Evolutionary conservation across 2,113 vertebrate genomes (phyloP).

Genomic region (Bos javanicus): DNA sequence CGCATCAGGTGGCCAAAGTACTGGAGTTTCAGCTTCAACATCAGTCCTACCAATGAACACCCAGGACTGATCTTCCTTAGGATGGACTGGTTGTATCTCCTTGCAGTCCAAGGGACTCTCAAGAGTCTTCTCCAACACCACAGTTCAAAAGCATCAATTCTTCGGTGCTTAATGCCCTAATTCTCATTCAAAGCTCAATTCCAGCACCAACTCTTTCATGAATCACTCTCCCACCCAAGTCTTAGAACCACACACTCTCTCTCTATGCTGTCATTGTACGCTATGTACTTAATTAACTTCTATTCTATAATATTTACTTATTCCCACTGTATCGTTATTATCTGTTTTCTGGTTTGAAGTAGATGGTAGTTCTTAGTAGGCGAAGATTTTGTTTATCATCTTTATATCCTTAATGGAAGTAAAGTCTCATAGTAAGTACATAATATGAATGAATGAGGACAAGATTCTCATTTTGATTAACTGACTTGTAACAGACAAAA

Average conservation of each 20-base stretch:
- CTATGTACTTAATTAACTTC: background rate
- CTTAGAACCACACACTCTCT: background rate
- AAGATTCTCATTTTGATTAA: background rate
- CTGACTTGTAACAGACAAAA: background rate
- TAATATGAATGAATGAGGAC: background rate
- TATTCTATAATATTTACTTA: background rate
- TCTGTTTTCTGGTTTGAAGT: background rate
- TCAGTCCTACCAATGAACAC: background rate
- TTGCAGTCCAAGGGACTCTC: too few relatives aligned
- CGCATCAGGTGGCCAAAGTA: background rate
- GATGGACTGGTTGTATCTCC: too few relatives aligned
- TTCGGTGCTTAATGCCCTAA: rapidly evolving
- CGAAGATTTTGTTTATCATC: background rate
- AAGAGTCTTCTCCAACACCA: too few relatives aligned
- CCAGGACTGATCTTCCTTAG: too few relatives aligned
- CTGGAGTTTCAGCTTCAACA: background rate
- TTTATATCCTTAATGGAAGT: background rate
- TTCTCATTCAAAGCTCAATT: background rate
- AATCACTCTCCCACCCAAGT: background rate
- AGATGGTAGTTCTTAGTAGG: background rate
- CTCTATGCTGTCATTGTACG: background rate
- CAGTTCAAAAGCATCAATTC: background rate
- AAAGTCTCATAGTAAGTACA: background rate
- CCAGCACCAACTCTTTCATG: background rate
- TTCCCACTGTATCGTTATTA: background rate